Evolutionary conservation across 1,140 invertebrate genomes (phyloP).

Genomic region (Cotesia vestalis): DNA sequence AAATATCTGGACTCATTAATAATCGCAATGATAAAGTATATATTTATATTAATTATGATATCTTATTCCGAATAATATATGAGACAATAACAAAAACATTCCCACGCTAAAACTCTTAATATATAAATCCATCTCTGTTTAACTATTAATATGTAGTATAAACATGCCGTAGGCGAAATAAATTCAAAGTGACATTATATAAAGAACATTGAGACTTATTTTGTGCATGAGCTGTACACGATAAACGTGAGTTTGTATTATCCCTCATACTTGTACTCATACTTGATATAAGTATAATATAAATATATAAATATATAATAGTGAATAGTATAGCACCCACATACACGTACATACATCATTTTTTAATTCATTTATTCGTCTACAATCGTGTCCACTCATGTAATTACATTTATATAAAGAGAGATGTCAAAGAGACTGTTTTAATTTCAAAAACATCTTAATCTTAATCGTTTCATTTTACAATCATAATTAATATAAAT

Average conservation of each 20-base stretch:
- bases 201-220: slow-evolving; percentile 20
- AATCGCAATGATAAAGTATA: neutral
- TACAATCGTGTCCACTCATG: slow-evolving; percentile 18
- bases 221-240: slow-evolving; percentile 22
- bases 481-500: too few relatives aligned
- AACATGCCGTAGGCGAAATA: slow-evolving; percentile 18
- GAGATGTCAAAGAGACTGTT: neutral
- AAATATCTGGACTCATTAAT: neutral
- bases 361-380: slow-evolving; percentile 14
- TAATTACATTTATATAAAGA: slow-evolving; percentile 34
- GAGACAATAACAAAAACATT: slow-evolving; percentile 21
- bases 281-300: too few relatives aligned
- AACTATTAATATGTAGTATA: slow-evolving; percentile 16
- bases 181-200: slow-evolving; percentile 30
- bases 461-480: too few relatives aligned
- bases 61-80: too few relatives aligned
- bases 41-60: slow-evolving; percentile 23
- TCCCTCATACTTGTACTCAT: too few relatives aligned
- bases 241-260: slow-evolving; percentile 40
- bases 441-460: too few relatives aligned
- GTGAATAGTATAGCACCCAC: slow-evolving; percentile 45
- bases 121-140: slow-evolving; percentile 13
- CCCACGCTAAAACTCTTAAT: slow-evolving; percentile 35
- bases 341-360: slow-evolving; percentile 28
- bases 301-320: too few relatives aligned